phyloP scores from a whole-genome alignment of 2,113 vertebrate genomes.

The Nerophis lumbriciformis region DNA sequence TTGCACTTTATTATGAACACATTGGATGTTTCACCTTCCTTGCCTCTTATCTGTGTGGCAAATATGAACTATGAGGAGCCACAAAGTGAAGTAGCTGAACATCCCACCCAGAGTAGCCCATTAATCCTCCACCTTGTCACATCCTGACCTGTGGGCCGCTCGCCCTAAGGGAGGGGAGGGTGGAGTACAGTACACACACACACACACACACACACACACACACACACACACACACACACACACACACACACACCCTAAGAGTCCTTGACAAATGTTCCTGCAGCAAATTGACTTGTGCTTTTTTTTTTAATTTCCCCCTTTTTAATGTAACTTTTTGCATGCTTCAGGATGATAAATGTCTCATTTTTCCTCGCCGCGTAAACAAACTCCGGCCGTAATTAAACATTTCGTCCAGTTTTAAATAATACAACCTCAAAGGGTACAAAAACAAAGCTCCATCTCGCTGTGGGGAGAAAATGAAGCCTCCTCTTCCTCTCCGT shows the following conservation, averaged over 20 bases:
- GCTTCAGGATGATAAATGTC: conserved; percentile 15
- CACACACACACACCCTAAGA: background rate
- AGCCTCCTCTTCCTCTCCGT: conserved; percentile 35
- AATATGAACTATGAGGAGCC: conserved; percentile 21
- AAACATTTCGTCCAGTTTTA: background rate
- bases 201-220: too few species aligned
- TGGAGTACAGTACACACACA: background rate
- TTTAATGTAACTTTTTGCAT: conserved; percentile 5
- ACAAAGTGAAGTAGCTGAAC: conserved; percentile 33
- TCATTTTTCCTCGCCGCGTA: background rate
- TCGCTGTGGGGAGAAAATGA: conserved; percentile 49
- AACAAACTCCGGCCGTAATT: conserved; percentile 2
- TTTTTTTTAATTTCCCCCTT: conserved; percentile 10
- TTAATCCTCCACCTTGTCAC: conserved; percentile 45
- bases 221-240: too few species aligned
- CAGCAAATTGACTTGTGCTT: conserved; percentile 11
- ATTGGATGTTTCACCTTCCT: too few species aligned
- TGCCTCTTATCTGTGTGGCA: conserved; percentile 5
- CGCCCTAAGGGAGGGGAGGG: conserved; percentile 8
- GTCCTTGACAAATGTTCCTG: conserved; percentile 25
- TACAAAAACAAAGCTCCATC: conserved; percentile 19
- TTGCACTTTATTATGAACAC: too few species aligned
- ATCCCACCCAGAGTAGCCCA: conserved; percentile 30
- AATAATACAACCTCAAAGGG: conserved; percentile 47
- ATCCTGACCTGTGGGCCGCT: conserved; percentile 42